Evolutionary conservation across 2,888 invertebrate genomes (phyloP).

Genomic region (Lithosia quadra): DNA sequence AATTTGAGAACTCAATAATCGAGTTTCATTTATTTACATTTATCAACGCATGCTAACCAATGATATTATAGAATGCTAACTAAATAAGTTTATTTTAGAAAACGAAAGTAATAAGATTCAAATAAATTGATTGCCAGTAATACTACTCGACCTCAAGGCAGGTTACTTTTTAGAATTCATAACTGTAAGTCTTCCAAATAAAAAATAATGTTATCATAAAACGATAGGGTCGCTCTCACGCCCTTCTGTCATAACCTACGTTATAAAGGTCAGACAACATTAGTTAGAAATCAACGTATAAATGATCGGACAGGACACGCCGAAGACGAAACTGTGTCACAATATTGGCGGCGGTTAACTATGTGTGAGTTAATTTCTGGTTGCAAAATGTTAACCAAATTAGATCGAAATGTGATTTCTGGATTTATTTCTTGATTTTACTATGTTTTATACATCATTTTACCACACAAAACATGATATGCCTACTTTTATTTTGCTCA

Average conservation of each 20-base stretch:
- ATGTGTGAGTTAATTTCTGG: too few relatives aligned
- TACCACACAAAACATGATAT: too few relatives aligned
- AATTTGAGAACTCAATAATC: background rate
- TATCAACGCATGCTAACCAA: too few relatives aligned
- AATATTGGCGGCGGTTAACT: too few relatives aligned
- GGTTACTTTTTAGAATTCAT: slow-evolving; percentile 19
- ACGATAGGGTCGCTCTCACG: slow-evolving; percentile 7
- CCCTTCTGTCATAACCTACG: slow-evolving; percentile 8
- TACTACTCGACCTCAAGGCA: background rate
- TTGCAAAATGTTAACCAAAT: too few relatives aligned
- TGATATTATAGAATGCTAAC: background rate
- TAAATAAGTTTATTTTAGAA: background rate
- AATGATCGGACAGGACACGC: slow-evolving; percentile 8
- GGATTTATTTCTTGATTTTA: too few relatives aligned
- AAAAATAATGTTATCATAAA: slow-evolving; percentile 24
- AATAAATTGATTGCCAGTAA: background rate
- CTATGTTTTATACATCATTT: too few relatives aligned
- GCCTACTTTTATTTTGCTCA: too few relatives aligned
- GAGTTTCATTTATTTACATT: too few relatives aligned
- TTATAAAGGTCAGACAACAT: slow-evolving; percentile 13
- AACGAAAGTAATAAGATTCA: background rate
- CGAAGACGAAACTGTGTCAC: too few relatives aligned
- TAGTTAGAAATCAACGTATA: slow-evolving; percentile 18
- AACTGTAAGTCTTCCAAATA: slow-evolving; percentile 17
- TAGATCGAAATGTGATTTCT: too few relatives aligned